A percentile compares a stretch with the other conserved stretches of the same genome.
Evolutionary conservation across 2,888 invertebrate genomes (phyloP).

Genomic region (Melanchra persicariae): DNA sequence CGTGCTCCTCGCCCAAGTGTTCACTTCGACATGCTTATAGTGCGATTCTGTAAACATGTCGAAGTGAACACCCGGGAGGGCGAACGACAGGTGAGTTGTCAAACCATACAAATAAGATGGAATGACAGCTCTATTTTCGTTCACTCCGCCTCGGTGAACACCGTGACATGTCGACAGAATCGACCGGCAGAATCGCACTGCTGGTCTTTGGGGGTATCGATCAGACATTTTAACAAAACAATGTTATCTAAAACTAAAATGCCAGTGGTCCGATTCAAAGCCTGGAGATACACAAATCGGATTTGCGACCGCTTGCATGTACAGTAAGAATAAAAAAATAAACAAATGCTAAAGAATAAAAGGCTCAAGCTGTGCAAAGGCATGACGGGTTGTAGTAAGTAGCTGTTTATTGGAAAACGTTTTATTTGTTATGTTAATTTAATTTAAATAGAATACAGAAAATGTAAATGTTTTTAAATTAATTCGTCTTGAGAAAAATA

Average conservation of each 20-base stretch:
- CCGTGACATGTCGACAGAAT: too few species aligned
- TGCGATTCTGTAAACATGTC: too few species aligned
- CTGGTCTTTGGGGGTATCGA: slow-evolving; percentile 26
- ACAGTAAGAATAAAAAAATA: slow-evolving; percentile 74
- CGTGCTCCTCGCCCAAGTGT: too few species aligned
- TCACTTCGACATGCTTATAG: too few species aligned
- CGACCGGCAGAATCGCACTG: too few species aligned
- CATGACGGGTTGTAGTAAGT: slow-evolving; percentile 66
- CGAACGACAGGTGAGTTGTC: too few species aligned
- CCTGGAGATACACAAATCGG: slow-evolving; percentile 76
- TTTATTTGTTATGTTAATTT: not conserved
- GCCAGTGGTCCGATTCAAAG: slow-evolving; percentile 63
- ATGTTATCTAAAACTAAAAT: slow-evolving; percentile 60
- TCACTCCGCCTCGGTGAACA: too few species aligned
- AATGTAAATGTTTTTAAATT: not conserved
- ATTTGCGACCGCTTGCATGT: slow-evolving; percentile 73
- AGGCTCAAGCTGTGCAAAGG: slow-evolving; percentile 69
- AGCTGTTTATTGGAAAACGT: slow-evolving; percentile 38
- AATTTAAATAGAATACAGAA: not conserved
- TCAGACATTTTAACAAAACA: slow-evolving; percentile 44
- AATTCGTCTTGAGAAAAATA: too few species aligned
- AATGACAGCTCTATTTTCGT: too few species aligned
- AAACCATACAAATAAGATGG: too few species aligned
- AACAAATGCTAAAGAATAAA: slow-evolving; percentile 64
- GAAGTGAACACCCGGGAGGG: too few species aligned